A percentile compares a stretch with the other conserved stretches of the same genome.
Evolutionary conservation across 2,113 vertebrate species (phyloP).

Genomic region (Plecturocebus donacophilus): DNA sequence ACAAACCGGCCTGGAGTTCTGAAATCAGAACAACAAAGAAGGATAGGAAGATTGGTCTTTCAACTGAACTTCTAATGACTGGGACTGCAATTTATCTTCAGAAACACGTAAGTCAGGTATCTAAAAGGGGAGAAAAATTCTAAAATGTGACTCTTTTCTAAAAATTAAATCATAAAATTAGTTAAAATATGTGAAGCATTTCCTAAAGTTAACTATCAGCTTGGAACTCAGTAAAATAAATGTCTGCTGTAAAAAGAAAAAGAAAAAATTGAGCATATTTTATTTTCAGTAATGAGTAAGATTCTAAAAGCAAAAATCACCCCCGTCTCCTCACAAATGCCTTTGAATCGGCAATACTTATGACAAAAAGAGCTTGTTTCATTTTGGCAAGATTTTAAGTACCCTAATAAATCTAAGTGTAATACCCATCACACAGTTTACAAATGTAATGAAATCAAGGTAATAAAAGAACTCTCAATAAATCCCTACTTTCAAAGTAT

Average conservation of each 20-base stretch:
- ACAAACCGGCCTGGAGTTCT: background rate
- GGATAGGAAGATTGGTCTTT: background rate
- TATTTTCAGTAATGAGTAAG: constrained; percentile 56
- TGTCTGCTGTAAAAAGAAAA: constrained; percentile 1
- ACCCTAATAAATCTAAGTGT: constrained; percentile 56
- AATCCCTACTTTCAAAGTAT: constrained; percentile 63
- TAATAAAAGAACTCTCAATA: constrained; percentile 62
- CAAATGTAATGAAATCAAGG: constrained; percentile 55
- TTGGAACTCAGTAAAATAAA: constrained; percentile 28
- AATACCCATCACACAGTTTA: constrained; percentile 50
- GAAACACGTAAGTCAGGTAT: background rate
- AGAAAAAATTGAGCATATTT: background rate
- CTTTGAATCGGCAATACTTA: constrained; percentile 11
- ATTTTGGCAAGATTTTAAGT: constrained; percentile 68
- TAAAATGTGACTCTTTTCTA: background rate
- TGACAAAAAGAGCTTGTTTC: constrained; percentile 51
- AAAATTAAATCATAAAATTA: constrained; percentile 31
- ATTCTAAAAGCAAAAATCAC: constrained; percentile 22
- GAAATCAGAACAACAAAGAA: constrained; percentile 32
- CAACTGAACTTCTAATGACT: background rate
- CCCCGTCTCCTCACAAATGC: background rate
- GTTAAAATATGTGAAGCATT: constrained; percentile 20
- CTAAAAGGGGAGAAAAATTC: background rate
- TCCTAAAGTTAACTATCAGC: background rate
- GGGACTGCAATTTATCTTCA: background rate